Base-by-base conservation (phyloP, 2,888 invertebrate species). In the Carpatolechia fugitivella region DNA sequence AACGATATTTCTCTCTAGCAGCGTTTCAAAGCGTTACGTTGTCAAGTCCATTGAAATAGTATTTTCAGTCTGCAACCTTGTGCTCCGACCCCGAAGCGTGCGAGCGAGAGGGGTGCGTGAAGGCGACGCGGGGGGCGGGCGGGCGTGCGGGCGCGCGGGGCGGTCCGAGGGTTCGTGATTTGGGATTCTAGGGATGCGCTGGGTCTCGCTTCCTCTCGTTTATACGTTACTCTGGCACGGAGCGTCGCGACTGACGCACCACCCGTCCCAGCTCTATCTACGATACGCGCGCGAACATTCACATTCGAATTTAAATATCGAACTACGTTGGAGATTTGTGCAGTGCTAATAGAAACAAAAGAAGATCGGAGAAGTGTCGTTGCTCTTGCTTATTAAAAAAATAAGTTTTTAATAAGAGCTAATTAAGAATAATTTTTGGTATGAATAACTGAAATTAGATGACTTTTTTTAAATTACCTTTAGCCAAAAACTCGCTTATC, bases 131-230 rank as follows among this genome's bases (percentile, higher is more conserved):
- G 79, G 84, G 72, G 74, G 70, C 76, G 68, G 75, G 74, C 66
- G 77, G 58, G 70, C 75, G 80, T 77, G 81, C 77, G 77, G 58
- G 70, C 75, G 80, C 77, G 81, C 77, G 77, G 83, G 82, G 76
- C 82, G 81, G 78, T 85, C 84, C 78, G 84, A 86, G 80, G 89
- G 85, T 83, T 85, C 84, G 76, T 80, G 90, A 82, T 87, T 87
- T 81, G 89, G 91, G 84, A 89, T 86, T 79, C 85, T 88, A 86
- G 92, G 92, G 85, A 91, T 92, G 91, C 87, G 88, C 82, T 79
- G 80, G 78, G 74, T 86, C 89, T 87, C 87, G 82, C 86, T 88
- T 88, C 82, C 84, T 85, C 88, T 82, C 87, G 84, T 50, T 49
- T 50, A 18, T 50, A 38, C 50, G 50, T 85, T 90, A 90, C 81